A percentile compares a stretch with the other conserved stretches of the same genome.
These are phyloP conservation scores for Leptothorax acervorum DNA, from an alignment of 2,888 invertebrate species.

Conservation along the genomic window DNA sequence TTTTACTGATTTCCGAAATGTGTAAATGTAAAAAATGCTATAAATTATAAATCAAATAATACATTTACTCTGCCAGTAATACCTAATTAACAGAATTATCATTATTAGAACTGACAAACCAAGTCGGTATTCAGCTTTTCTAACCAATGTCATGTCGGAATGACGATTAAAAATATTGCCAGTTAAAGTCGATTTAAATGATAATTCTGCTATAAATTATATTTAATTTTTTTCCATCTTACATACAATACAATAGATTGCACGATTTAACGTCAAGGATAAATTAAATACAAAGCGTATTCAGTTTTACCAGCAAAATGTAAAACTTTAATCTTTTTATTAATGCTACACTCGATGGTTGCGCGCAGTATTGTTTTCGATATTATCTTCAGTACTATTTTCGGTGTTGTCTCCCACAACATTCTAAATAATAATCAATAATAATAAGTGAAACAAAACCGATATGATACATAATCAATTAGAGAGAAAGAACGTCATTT, in stretches of 20 bases:
- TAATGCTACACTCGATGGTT: not conserved
- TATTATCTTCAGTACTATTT: not conserved
- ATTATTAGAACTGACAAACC: no score
- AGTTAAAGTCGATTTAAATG: no score
- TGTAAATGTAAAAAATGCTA: not conserved
- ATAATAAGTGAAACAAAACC: no score
- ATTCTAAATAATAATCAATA: not conserved
- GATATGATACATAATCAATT: no score
- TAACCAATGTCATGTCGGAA: no score
- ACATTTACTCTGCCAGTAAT: no score
- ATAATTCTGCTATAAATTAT: not conserved
- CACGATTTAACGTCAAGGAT: not conserved
- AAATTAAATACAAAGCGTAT: not conserved
- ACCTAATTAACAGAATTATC: no score
- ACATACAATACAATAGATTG: not conserved
- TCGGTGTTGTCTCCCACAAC: not conserved
- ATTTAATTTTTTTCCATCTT: not conserved
- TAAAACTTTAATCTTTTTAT: not conserved
- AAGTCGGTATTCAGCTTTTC: no score
- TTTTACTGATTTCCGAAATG: not conserved
- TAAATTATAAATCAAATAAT: not conserved
- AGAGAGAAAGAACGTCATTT: no score
- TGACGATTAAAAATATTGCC: no score
- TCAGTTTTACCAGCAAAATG: not conserved
- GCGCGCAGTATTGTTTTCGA: not conserved